Conservation (phyloP, 2,888 invertebrate genomes). For the Drosophila paranaensis region DNA sequence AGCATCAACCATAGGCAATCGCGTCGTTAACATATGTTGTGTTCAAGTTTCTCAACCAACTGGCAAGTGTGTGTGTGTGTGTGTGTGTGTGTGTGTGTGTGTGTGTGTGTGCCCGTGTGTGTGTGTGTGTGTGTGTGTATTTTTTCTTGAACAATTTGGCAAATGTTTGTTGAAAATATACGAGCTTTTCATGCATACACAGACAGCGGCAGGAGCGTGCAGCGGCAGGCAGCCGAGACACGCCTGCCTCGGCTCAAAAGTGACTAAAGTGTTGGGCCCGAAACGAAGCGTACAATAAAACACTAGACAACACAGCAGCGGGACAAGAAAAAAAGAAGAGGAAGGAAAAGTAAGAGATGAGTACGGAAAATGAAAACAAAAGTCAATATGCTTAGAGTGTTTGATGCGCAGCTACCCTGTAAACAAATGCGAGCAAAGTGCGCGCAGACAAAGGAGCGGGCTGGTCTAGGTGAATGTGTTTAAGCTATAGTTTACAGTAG, state of each 20-base stretch:
- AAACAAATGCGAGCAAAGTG: neutral
- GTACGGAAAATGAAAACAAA: slow-evolving; percentile 20
- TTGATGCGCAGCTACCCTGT: slow-evolving; percentile 22
- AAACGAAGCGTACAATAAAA: slow-evolving; percentile 30
- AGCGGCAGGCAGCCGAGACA: slow-evolving; percentile 15
- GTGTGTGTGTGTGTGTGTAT: slow-evolving; percentile 30
- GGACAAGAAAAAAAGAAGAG: neutral
- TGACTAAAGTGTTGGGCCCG: slow-evolving; percentile 63
- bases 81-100: slow-evolving; percentile 2
- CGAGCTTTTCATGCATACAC: slow-evolving; percentile 51
- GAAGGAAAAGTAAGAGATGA: slow-evolving; percentile 14
- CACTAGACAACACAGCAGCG: slow-evolving; percentile 20
- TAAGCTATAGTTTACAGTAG: slow-evolving; percentile 6
- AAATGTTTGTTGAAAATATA: slow-evolving; percentile 69
- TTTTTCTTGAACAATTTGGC: slow-evolving; percentile 71
- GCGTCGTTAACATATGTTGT: slow-evolving; percentile 75
- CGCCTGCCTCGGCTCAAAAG: slow-evolving; percentile 56
- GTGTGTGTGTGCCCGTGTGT: slow-evolving; percentile 23
- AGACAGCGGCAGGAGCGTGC: slow-evolving; percentile 18
- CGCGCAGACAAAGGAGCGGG: neutral
- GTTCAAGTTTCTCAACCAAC: slow-evolving; percentile 58
- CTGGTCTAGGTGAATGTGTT: neutral
- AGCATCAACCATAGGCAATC: slow-evolving; percentile 41
- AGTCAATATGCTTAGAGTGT: slow-evolving; percentile 29
- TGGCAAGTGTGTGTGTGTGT: slow-evolving; percentile 24